phyloP scores from a whole-genome alignment of 2,888 invertebrate genomes.

The Drosophila prolongata region DNA sequence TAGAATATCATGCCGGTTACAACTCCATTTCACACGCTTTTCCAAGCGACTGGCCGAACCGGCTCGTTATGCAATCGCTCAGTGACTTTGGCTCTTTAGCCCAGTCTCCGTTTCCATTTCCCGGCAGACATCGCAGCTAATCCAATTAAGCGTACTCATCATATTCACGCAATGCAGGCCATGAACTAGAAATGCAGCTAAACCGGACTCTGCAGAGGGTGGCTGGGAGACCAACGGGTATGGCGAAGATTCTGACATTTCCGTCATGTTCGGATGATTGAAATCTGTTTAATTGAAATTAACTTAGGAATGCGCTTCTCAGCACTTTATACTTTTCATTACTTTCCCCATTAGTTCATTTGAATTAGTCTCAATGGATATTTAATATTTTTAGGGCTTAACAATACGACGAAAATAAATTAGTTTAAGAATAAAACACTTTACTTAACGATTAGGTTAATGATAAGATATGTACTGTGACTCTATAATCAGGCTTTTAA shows the following conservation, averaged over 20 bases:
- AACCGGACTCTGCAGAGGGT: conserved; percentile 26
- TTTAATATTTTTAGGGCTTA: background rate
- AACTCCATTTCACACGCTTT: conserved; percentile 38
- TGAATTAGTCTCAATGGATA: too few species aligned
- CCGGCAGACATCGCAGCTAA: conserved; percentile 57
- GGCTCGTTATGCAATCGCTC: conserved; percentile 62
- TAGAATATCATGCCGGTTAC: conserved; percentile 48
- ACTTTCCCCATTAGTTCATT: background rate
- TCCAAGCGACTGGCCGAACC: conserved; percentile 24
- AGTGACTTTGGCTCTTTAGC: conserved; percentile 41
- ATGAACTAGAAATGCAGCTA: conserved; percentile 64
- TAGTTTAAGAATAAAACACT: too few species aligned
- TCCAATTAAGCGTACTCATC: conserved; percentile 76
- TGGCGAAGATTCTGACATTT: conserved; percentile 56
- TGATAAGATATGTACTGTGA: too few species aligned
- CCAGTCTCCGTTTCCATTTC: conserved; percentile 47
- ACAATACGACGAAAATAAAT: too few species aligned
- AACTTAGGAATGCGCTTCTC: conserved; percentile 26
- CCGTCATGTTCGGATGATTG: conserved; percentile 70
- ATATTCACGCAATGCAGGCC: conserved; percentile 74
- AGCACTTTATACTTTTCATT: background rate
- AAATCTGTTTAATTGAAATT: conserved; percentile 63
- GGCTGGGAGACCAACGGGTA: conserved; percentile 19
- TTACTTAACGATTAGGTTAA: too few species aligned
- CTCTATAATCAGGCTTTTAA: too few species aligned